Percentiles rank a stretch among this genome's conserved stretches.
These are phyloP conservation scores for Drosophila persimilis DNA, from an alignment of 1,140 invertebrate species.

Conservation along the genomic window DNA sequence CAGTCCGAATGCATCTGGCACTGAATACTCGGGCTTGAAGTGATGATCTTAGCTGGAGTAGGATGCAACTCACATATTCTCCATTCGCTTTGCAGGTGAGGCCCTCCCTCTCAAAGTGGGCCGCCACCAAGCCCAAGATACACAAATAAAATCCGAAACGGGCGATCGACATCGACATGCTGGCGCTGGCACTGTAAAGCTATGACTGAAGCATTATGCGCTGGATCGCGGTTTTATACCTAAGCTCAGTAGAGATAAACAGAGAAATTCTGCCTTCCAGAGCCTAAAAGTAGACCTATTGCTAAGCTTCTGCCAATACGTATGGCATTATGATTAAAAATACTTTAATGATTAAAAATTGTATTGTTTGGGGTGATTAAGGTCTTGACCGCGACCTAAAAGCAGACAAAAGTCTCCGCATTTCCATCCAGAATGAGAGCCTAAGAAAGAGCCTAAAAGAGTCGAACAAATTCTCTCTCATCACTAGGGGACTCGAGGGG, in stretches of 20 bases:
- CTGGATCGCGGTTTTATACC: slow-evolving; percentile 22
- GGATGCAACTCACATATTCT: slow-evolving; percentile 56
- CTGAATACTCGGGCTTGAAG: slow-evolving; percentile 24
- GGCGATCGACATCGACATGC: slow-evolving; percentile 39
- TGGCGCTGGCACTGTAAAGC: slow-evolving; percentile 37
- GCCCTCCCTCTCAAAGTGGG: slow-evolving; percentile 1
- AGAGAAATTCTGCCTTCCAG: slow-evolving; percentile 1
- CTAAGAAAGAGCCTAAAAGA: no score
- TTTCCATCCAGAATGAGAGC: no score
- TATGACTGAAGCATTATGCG: slow-evolving; percentile 39
- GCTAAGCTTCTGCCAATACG: no score
- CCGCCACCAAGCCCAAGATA: slow-evolving; percentile 20
- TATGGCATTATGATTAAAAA: no score
- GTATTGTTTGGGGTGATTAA: no score
- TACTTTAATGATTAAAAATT: no score
- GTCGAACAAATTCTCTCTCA: no score
- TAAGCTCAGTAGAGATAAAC: slow-evolving; percentile 16
- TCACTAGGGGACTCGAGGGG: no score
- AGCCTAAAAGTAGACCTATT: slow-evolving; percentile 1
- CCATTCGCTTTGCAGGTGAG: slow-evolving; percentile 39
- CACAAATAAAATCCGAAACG: slow-evolving; percentile 15
- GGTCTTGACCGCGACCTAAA: no score
- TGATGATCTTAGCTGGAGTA: background rate
- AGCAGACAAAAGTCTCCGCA: no score
- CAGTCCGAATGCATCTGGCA: slow-evolving; percentile 71